Conservation (phyloP, 2,888 invertebrate genomes). For the Sphinx pinastri region DNA sequence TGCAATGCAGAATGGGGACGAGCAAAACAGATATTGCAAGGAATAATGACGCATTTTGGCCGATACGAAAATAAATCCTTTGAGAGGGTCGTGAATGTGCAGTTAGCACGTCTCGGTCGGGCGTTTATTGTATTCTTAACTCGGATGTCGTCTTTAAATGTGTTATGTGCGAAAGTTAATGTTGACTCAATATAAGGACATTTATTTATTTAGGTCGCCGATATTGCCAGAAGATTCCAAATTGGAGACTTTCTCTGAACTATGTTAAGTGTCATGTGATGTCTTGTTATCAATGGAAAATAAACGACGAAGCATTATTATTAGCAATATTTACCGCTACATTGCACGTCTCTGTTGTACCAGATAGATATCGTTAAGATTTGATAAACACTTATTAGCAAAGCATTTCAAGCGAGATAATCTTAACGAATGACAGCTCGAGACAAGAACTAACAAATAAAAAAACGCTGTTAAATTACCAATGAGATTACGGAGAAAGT, state of each 20-base stretch:
- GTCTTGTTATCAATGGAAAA: constrained; percentile 4
- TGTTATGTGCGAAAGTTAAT: constrained; percentile 6
- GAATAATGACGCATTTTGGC: constrained; percentile 34
- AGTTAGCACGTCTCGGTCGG: constrained; percentile 27
- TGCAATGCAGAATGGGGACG: constrained; percentile 52
- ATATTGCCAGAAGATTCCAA: neutral
- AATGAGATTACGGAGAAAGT: constrained; percentile 58
- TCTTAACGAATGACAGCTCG: neutral
- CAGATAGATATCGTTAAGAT: constrained; percentile 1
- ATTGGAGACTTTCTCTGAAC: neutral
- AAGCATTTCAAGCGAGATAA: constrained; percentile 3
- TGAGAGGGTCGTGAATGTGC: constrained; percentile 32
- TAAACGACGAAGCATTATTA: neutral
- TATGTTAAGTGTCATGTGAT: neutral
- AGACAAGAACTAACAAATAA: constrained; percentile 1
- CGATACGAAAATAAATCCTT: constrained; percentile 32
- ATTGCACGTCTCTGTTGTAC: neutral
- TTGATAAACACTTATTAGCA: neutral
- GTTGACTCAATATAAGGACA: neutral
- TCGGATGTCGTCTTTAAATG: constrained; percentile 13
- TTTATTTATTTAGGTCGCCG: neutral
- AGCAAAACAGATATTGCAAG: constrained; percentile 37
- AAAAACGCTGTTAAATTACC: constrained; percentile 35
- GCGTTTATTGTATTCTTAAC: constrained; percentile 25
- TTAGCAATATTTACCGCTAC: neutral